Percentiles rank a stretch among this genome's conserved stretches.
phyloP scores from a whole-genome alignment of 2,113 vertebrate species.

The Rhizomys pruinosus region DNA sequence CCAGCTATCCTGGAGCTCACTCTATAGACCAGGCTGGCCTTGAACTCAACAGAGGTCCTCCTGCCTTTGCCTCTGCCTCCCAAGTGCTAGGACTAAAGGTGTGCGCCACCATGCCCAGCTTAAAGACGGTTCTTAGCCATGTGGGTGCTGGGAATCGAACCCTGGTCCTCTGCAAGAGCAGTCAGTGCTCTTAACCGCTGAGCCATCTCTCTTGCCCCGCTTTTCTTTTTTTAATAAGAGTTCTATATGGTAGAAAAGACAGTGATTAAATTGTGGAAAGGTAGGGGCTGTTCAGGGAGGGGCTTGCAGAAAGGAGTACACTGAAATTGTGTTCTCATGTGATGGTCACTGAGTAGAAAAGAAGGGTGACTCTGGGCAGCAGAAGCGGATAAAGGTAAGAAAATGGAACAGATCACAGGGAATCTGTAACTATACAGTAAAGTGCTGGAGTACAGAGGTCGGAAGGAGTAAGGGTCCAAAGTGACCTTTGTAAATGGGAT shows the following conservation, averaged over 20 bases:
- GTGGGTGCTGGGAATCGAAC: no score
- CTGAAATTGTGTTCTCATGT: neutral
- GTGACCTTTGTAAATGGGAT: neutral
- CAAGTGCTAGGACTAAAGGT: no score
- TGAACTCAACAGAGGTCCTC: no score
- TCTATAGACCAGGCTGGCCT: no score
- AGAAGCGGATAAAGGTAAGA: neutral
- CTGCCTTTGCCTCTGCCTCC: no score
- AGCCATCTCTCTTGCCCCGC: neutral
- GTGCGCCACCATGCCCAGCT: no score
- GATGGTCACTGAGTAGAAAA: neutral
- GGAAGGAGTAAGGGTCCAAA: neutral
- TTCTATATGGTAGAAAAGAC: neutral
- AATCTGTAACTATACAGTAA: neutral
- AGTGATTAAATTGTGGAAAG: neutral
- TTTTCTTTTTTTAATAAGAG: neutral
- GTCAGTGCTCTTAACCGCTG: no score
- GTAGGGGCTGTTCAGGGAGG: neutral
- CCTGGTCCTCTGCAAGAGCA: no score
- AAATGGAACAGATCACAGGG: neutral
- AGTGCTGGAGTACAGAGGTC: neutral
- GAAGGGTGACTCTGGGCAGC: neutral
- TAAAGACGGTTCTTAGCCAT: no score
- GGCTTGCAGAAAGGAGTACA: neutral
- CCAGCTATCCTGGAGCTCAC: no score